These are phyloP conservation scores for Papilio aristodemus DNA, from an alignment of 1,140 invertebrate species.

Conservation along the genomic window DNA sequence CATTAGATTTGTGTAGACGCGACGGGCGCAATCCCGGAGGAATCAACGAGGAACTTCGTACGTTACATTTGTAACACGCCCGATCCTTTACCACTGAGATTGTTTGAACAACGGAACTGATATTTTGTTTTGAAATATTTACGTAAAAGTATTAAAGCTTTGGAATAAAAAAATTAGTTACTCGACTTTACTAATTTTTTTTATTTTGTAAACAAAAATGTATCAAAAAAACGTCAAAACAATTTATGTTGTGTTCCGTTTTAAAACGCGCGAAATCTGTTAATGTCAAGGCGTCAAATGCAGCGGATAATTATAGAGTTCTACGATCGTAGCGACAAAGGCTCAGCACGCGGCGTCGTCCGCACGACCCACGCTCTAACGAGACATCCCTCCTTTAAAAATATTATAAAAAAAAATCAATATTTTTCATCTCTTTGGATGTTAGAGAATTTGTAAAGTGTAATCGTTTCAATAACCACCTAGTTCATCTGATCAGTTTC, in stretches of 20 bases:
- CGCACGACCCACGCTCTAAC: neutral
- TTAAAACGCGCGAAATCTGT: constrained; percentile 11
- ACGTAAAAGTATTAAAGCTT: neutral
- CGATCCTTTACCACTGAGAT: constrained; percentile 41
- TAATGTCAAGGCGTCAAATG: constrained; percentile 20
- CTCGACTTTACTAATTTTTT: too few species aligned
- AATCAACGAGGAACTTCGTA: constrained; percentile 46
- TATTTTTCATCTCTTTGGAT: constrained; percentile 16
- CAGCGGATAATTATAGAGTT: constrained; percentile 17
- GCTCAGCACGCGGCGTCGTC: neutral
- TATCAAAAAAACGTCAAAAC: neutral
- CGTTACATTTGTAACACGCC: constrained; percentile 50
- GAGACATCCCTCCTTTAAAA: neutral
- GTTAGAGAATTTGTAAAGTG: neutral
- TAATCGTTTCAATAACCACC: too few species aligned
- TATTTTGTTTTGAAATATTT: constrained; percentile 1
- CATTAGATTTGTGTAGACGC: constrained; percentile 60
- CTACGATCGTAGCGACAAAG: neutral
- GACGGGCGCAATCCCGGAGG: constrained; percentile 55
- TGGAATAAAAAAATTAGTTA: neutral
- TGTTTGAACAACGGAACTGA: constrained; percentile 34
- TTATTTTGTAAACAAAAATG: neutral
- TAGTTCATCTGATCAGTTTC: too few species aligned
- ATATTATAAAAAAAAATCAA: neutral
- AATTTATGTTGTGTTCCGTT: neutral